Percentiles rank a stretch among this genome's conserved stretches.
Evolutionary conservation across 2,797 vertebrate species (phyloP).

Genomic region (Petrocephalus sullivani): DNA sequence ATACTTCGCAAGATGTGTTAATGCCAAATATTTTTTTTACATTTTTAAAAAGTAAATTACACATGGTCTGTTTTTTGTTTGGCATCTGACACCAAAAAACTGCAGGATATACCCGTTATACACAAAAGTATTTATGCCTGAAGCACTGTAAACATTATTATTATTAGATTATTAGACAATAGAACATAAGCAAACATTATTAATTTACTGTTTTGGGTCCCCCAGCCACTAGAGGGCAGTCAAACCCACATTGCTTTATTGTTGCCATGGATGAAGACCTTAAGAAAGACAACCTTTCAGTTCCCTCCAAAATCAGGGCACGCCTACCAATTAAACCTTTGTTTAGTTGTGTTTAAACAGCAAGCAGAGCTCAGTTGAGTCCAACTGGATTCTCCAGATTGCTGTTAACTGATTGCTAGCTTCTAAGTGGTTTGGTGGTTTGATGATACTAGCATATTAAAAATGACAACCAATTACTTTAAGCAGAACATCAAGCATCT

Average conservation of each 20-base stretch:
- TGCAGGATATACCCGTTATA: not conserved
- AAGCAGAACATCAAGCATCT: not conserved
- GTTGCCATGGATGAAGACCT: not conserved
- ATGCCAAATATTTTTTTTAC: not conserved
- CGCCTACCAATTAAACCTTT: conserved; percentile 31
- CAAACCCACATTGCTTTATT: not conserved
- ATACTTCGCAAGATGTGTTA: not conserved
- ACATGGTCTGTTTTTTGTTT: not conserved
- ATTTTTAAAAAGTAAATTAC: not conserved
- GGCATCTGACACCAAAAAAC: not conserved
- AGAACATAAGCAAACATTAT: not conserved
- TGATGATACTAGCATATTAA: not conserved
- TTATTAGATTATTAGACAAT: not conserved
- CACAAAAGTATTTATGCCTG: not conserved
- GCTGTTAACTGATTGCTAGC: not conserved
- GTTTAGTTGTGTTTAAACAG: not conserved
- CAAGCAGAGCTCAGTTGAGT: not conserved
- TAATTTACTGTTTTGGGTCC: not conserved
- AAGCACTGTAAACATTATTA: not conserved
- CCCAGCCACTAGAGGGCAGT: not conserved
- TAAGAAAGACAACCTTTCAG: conserved; percentile 26
- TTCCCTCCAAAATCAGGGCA: conserved; percentile 48
- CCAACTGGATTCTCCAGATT: not conserved
- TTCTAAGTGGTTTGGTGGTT: not conserved
- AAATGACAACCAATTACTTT: not conserved